Evolutionary conservation across 2,888 invertebrate species (phyloP).

Genomic region (Acholoe squamosa): DNA sequence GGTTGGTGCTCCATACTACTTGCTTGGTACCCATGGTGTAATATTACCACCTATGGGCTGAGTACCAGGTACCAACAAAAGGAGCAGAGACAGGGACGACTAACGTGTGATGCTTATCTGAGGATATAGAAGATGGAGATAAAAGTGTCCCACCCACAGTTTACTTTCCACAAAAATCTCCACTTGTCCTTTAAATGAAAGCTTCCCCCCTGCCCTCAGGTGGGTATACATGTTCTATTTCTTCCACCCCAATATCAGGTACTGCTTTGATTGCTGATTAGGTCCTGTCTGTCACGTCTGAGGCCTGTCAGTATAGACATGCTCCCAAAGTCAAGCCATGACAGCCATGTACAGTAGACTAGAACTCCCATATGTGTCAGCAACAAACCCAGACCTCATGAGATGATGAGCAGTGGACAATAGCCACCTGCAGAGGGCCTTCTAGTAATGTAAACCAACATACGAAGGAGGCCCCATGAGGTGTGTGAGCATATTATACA

Average conservation of each 20-base stretch:
- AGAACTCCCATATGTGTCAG: background rate
- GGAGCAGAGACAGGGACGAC: background rate
- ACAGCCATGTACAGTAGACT: background rate
- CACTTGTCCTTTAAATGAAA: background rate
- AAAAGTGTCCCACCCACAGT: background rate
- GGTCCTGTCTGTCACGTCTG: background rate
- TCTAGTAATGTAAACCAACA: background rate
- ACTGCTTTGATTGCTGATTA: background rate
- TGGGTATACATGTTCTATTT: background rate
- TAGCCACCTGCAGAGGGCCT: background rate
- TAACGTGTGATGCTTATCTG: background rate
- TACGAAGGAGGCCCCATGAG: background rate
- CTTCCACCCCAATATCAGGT: background rate
- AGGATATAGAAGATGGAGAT: background rate
- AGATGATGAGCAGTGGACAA: background rate
- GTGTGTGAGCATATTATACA: background rate
- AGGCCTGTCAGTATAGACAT: background rate
- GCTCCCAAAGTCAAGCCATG: background rate
- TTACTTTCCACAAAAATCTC: background rate
- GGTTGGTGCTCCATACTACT: background rate
- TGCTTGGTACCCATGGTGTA: background rate
- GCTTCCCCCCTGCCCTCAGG: background rate
- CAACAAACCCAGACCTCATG: too few species aligned
- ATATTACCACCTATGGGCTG: conserved; percentile 14
- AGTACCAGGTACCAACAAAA: conserved; percentile 4